These are phyloP conservation scores for Cebus imitator DNA, from an alignment of 2,113 vertebrate genomes.

Conservation along the genomic window DNA sequence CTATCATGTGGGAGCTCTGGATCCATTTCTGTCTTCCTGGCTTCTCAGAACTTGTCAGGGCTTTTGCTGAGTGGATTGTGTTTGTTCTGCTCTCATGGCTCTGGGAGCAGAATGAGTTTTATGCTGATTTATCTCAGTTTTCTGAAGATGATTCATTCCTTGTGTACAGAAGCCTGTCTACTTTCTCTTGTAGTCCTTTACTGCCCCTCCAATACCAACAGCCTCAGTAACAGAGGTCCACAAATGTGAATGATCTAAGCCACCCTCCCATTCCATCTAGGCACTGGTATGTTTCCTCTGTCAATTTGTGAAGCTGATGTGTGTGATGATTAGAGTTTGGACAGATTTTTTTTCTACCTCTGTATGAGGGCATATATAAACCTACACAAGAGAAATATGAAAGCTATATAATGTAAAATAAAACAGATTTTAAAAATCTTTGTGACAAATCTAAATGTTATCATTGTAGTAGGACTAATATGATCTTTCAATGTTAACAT, in stretches of 20 bases:
- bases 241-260: background rate
- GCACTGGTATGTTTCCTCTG: background rate
- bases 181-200: background rate
- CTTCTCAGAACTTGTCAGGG: background rate
- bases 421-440: background rate
- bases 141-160: background rate
- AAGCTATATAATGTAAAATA: background rate
- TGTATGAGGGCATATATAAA: background rate
- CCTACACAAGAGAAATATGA: background rate
- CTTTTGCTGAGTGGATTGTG: background rate
- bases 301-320: background rate
- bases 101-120: background rate
- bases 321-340: background rate
- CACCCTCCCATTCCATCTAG: background rate
- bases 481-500: slow-evolving; percentile 64
- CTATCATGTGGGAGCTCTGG: background rate
- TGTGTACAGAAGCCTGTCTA: background rate
- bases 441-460: slow-evolving; percentile 54
- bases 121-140: background rate
- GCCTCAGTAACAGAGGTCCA: background rate
- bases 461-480: slow-evolving; percentile 65
- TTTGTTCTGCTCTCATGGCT: background rate
- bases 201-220: background rate
- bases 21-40: background rate
- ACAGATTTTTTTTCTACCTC: background rate